Conservation (phyloP, 2,113 vertebrate genomes). For the Lipotes vexillifer region DNA sequence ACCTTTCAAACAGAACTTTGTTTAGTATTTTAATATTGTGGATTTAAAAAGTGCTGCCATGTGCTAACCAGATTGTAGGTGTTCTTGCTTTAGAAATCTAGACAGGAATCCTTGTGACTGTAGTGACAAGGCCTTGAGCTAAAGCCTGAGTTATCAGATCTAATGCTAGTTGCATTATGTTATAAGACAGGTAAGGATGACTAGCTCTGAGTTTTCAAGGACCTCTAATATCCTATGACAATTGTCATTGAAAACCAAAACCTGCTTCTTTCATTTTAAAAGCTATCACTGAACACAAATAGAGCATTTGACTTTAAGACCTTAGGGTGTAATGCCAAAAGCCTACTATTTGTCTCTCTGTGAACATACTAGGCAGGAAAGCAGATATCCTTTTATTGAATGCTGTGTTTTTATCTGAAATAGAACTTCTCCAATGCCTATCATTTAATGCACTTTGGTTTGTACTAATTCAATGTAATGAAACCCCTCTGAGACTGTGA, state of each 20-base stretch:
- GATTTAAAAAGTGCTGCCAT: background rate
- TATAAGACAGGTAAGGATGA: slow-evolving; percentile 63
- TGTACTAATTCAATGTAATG: slow-evolving; percentile 57
- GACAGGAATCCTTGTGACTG: slow-evolving; percentile 32
- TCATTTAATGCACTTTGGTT: slow-evolving; percentile 53
- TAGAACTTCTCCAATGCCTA: slow-evolving; percentile 18
- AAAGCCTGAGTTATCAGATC: slow-evolving; percentile 57
- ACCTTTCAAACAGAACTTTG: background rate
- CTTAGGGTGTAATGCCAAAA: slow-evolving; percentile 40
- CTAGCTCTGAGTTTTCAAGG: slow-evolving; percentile 62
- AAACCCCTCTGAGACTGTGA: slow-evolving; percentile 62
- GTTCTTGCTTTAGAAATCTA: background rate
- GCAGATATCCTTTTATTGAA: slow-evolving; percentile 37
- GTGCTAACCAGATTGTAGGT: background rate
- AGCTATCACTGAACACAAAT: slow-evolving; percentile 72
- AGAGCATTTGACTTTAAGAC: slow-evolving; percentile 73
- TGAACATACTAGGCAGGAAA: background rate
- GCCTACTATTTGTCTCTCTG: slow-evolving; percentile 50
- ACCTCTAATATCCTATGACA: slow-evolving; percentile 67
- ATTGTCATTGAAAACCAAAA: slow-evolving; percentile 63
- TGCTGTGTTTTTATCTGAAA: slow-evolving; percentile 42
- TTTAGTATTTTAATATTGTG: background rate
- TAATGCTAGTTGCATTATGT: slow-evolving; percentile 57
- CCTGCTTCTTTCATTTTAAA: slow-evolving; percentile 66
- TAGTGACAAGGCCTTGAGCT: slow-evolving; percentile 35